Base-by-base conservation (phyloP, 2,888 invertebrate species). In the Athripsodes cinereus region DNA sequence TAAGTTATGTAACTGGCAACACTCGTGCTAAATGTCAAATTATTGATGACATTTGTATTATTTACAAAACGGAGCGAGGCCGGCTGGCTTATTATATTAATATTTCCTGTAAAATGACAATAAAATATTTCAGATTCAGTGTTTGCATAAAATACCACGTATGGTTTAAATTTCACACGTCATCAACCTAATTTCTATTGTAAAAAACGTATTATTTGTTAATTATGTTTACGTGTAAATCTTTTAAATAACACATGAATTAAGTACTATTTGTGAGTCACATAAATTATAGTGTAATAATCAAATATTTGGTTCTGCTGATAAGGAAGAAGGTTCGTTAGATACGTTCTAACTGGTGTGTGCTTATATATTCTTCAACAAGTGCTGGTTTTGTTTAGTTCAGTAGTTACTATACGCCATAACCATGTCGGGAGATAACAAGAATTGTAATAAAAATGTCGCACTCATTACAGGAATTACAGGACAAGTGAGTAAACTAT, bases 381-480 rank as follows among this genome's bases (percentile, higher is more conserved):
- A n/a, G n/a, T 6, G 10, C 26, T 26, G 26, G 3, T 26, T 26
- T 3, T 26, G 26, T 26, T 26, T 26, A 26, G n/a, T 26, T 26
- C 10, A 26, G 26, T 26, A 26, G 10, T n/a, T n/a, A n/a, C n/a
- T n/a, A n/a, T n/a, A n/a, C n/a, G 46, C 16, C n/a, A n/a, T 21
- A 46, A 44, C 16, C 19, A 59, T 59, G 59, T 47, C 53, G 13
- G 51, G 47, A 22, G 35, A 59, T 26, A 56, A 40, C 21, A 50
- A 31, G 11, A 35, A 55, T 22, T 34, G 20, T n/a, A 55, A 22
- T 6, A 77, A 73, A 67, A 88, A 86, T 74, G 82, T 96, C 52
- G 97, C 98, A 11, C 78, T 98, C 58, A 90, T 98, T 68, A 97
- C 97, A 60, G 98, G 98, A 65, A 96, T 98, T 62, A 96, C 95